Conservation (phyloP, 2,113 vertebrate species). For the Apteryx owenii region DNA sequence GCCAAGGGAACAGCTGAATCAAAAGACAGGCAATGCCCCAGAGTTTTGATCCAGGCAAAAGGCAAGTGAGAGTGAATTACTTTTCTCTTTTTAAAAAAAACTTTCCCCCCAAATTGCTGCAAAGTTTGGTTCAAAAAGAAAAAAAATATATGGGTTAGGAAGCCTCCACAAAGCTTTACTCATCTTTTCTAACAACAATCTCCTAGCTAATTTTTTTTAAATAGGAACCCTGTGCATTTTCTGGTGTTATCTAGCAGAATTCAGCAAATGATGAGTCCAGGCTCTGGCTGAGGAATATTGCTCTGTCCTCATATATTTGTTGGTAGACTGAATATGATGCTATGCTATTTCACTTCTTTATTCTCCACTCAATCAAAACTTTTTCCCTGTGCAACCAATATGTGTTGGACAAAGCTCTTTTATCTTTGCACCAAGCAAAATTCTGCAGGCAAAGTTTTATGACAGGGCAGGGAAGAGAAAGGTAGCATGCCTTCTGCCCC, state of each 20-base stretch:
- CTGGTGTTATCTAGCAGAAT: neutral
- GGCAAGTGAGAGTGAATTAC: conserved; percentile 22
- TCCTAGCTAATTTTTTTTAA: neutral
- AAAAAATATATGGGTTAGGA: neutral
- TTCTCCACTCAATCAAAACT: neutral
- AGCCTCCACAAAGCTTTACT: neutral
- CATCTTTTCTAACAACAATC: conserved; percentile 2
- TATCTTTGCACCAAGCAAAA: neutral
- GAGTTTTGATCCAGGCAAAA: conserved; percentile 53
- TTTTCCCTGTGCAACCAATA: neutral
- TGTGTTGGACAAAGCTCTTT: neutral
- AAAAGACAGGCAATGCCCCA: conserved; percentile 56
- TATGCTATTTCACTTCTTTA: neutral
- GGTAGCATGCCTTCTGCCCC: neutral
- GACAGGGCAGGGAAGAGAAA: neutral
- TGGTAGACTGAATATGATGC: neutral
- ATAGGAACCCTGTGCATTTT: neutral
- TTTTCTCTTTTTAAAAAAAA: neutral
- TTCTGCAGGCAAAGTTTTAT: neutral
- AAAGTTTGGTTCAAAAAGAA: conserved; percentile 42
- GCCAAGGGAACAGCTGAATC: conserved; percentile 62
- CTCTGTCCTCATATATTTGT: neutral
- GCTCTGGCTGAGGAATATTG: accelerated
- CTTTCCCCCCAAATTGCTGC: neutral
- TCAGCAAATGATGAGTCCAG: neutral